Percentiles rank a stretch among this genome's conserved stretches.
Evolutionary conservation across 2,113 vertebrate species (phyloP).

Genomic region (Anoura caudifer): DNA sequence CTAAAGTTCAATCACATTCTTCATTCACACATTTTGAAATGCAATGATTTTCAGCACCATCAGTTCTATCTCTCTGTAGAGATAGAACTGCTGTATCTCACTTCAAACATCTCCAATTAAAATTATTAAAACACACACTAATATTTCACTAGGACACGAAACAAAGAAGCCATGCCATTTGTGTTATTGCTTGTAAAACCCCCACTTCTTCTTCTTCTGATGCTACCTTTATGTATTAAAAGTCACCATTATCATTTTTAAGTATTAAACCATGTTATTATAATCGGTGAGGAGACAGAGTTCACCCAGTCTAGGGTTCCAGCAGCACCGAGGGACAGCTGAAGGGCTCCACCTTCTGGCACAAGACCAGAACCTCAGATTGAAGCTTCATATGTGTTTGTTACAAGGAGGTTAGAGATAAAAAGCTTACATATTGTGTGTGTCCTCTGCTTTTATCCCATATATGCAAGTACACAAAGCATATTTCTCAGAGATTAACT

Average conservation of each 20-base stretch:
- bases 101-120: neutral
- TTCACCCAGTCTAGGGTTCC: neutral
- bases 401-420: neutral
- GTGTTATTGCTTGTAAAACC: neutral
- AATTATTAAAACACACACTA: neutral
- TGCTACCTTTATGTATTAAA: neutral
- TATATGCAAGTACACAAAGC: neutral
- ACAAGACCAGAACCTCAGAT: neutral
- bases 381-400: neutral
- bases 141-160: neutral
- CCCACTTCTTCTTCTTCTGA: neutral
- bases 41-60: neutral
- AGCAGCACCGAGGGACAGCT: neutral
- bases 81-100: no score
- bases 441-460: neutral
- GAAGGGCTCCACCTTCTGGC: constrained; percentile 70
- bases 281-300: neutral
- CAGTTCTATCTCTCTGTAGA: neutral
- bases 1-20: neutral
- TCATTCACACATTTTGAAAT: neutral
- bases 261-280: neutral
- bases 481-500: constrained; percentile 56
- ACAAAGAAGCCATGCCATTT: neutral
- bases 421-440: neutral
- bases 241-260: constrained; percentile 13